Conservation (phyloP, 35 echinoderm and acorn worm genomes). For the Strongylocentrotus purpuratus region DNA sequence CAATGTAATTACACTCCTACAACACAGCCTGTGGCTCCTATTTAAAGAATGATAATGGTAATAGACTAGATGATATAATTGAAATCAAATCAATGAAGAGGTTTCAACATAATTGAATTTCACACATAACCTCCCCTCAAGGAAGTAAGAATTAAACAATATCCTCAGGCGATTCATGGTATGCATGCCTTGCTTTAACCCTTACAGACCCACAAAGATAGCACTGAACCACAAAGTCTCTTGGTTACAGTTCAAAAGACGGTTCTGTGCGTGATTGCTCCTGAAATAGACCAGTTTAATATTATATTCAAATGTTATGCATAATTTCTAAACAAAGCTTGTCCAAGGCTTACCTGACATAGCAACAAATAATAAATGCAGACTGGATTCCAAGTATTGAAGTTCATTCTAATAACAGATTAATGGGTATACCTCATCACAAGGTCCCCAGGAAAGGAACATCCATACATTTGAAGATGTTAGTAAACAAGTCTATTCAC, state of each 20-base stretch:
- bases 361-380: too few relatives aligned
- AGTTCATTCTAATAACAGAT: too few relatives aligned
- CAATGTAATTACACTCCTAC: not conserved
- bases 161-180: not conserved
- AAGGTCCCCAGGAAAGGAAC: too few relatives aligned
- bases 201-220: not conserved
- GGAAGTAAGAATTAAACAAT: not conserved
- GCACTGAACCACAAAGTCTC: not conserved
- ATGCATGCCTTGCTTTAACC: not conserved
- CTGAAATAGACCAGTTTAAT: too few relatives aligned
- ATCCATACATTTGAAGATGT: too few relatives aligned
- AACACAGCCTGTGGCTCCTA: not conserved
- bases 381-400: too few relatives aligned
- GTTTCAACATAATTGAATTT: not conserved
- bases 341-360: too few relatives aligned
- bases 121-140: not conserved
- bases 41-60: not conserved
- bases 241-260: not conserved
- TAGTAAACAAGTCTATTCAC: too few relatives aligned
- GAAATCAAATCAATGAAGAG: not conserved
- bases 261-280: too few relatives aligned
- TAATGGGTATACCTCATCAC: too few relatives aligned
- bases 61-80: slow-evolving; percentile 7
- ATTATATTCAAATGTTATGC: too few relatives aligned
- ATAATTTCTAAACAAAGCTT: too few relatives aligned